Evolutionary conservation across 2,113 vertebrate genomes (phyloP).

Genomic region (Microcebus murinus): DNA sequence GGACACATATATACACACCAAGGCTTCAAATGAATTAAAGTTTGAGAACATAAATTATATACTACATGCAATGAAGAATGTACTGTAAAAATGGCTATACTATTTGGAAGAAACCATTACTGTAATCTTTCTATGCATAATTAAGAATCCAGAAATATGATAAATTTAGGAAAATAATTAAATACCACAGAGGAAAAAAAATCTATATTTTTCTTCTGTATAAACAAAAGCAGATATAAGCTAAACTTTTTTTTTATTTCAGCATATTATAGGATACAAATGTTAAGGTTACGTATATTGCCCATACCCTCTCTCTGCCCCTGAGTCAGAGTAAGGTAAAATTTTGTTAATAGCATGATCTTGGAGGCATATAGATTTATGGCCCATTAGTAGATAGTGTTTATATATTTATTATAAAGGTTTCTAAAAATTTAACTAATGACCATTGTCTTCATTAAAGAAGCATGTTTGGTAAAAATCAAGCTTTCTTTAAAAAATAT

Average conservation of each 20-base stretch:
- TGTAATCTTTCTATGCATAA: not conserved
- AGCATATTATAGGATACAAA: no score
- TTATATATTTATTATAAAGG: not conserved
- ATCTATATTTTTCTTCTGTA: not conserved
- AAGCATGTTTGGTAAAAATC: constrained; percentile 15
- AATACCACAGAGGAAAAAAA: not conserved
- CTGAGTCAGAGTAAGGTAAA: not conserved
- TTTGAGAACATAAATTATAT: not conserved
- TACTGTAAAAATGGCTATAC: not conserved
- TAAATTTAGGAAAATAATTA: constrained; percentile 43
- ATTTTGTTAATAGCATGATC: not conserved
- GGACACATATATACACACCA: not conserved
- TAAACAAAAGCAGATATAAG: not conserved
- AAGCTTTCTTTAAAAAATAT: not conserved
- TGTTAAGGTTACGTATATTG: no score
- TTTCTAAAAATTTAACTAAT: not conserved
- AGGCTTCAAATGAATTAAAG: not conserved
- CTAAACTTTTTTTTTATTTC: not conserved
- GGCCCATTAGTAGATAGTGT: not conserved
- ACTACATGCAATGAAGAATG: not conserved
- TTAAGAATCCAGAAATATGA: not conserved
- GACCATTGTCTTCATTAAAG: not conserved
- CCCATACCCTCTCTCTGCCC: no score
- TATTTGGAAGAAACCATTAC: not conserved
- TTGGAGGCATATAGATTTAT: not conserved